Evolutionary conservation across 2,888 invertebrate species (phyloP).

Genomic region (Sepiola atlantica): DNA sequence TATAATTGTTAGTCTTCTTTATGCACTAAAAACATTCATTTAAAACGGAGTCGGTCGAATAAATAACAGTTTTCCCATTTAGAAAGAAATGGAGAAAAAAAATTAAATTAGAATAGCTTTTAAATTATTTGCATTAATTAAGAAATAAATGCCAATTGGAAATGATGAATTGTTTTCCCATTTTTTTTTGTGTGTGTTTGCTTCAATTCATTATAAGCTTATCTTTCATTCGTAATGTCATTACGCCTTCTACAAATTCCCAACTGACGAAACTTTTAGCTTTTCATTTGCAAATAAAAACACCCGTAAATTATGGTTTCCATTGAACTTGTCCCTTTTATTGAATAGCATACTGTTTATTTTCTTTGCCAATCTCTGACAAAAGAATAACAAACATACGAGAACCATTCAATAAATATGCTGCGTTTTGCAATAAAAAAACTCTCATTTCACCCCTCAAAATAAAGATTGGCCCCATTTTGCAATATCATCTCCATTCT

Average conservation of each 20-base stretch:
- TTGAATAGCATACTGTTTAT: neutral
- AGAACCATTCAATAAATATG: too few relatives aligned
- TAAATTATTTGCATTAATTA: slow-evolving; percentile 32
- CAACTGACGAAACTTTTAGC: neutral
- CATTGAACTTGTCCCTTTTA: slow-evolving; percentile 10
- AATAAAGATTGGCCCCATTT: too few relatives aligned
- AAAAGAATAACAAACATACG: too few relatives aligned
- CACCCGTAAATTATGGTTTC: neutral
- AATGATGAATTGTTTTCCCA: neutral
- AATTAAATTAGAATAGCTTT: neutral
- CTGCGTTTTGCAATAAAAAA: too few relatives aligned
- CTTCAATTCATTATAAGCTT: neutral
- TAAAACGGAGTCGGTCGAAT: neutral
- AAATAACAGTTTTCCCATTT: neutral
- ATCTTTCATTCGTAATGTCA: slow-evolving; percentile 32
- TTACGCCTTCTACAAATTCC: slow-evolving; percentile 32
- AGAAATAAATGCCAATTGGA: neutral
- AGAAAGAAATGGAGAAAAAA: neutral
- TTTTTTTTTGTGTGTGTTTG: too few relatives aligned
- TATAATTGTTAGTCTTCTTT: neutral
- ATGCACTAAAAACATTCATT: neutral
- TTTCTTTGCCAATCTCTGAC: neutral
- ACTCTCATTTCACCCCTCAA: too few relatives aligned
- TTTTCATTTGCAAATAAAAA: neutral
- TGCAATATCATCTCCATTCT: too few relatives aligned